These are phyloP conservation scores for Caerostris darwini DNA, from an alignment of 1,140 invertebrate species.

Conservation along the genomic window DNA sequence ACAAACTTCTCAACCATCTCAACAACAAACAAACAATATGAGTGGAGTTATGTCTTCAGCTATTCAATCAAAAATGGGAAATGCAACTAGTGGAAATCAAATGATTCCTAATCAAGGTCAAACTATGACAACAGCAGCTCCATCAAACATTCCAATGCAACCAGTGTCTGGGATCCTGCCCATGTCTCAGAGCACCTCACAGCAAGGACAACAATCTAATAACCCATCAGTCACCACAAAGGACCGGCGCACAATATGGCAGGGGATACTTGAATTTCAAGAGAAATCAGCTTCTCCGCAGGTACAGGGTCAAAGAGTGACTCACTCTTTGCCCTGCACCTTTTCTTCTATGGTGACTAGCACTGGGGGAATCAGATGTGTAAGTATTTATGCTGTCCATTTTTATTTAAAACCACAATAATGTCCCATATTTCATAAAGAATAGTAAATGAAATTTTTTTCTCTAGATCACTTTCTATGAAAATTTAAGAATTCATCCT, in stretches of 20 bases:
- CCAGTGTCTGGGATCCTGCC: constrained; percentile 34
- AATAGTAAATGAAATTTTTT: too few species aligned
- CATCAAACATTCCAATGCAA: constrained; percentile 58
- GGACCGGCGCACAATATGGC: constrained; percentile 86
- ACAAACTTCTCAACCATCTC: constrained; percentile 43
- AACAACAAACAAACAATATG: constrained; percentile 14
- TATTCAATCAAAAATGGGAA: constrained; percentile 61
- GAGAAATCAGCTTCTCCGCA: constrained; percentile 89
- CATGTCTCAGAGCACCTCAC: constrained; percentile 54
- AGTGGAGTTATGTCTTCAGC: constrained; percentile 31
- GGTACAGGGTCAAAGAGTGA: constrained; percentile 86
- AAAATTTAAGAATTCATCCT: too few species aligned
- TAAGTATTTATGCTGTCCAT: constrained; percentile 86
- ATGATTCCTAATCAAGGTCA: constrained; percentile 53
- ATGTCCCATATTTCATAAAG: too few species aligned
- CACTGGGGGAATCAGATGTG: constrained; percentile 78
- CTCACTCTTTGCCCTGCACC: constrained; percentile 86
- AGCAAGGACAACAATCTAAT: constrained; percentile 61
- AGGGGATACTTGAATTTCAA: constrained; percentile 93
- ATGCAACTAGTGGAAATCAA: constrained; percentile 48
- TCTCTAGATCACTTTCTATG: too few species aligned
- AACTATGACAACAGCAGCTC: constrained; percentile 37
- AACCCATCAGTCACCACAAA: constrained; percentile 69
- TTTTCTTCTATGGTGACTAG: constrained; percentile 76
- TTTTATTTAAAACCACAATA: too few species aligned